Evolutionary conservation across 2,888 invertebrate species (phyloP).

Genomic region (Nomada goodeniana): DNA sequence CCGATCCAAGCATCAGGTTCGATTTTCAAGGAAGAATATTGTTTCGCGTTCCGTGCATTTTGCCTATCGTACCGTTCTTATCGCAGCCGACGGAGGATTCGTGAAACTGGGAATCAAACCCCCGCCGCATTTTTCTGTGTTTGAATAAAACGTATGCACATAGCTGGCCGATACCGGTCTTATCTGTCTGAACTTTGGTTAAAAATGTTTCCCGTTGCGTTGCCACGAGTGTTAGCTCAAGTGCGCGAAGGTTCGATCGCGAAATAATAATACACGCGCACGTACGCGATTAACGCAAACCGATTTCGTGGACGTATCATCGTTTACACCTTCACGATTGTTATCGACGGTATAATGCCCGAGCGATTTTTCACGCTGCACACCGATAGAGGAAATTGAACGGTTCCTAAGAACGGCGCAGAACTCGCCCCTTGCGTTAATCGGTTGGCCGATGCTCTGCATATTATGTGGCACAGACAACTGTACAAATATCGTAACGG

Average conservation of each 20-base stretch:
- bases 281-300: slow-evolving; percentile 1
- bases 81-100: slow-evolving; percentile 33
- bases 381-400: not conserved
- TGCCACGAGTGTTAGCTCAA: slow-evolving; percentile 53
- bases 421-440: slow-evolving; percentile 4
- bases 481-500: slow-evolving; percentile 59
- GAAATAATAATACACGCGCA: slow-evolving; percentile 32
- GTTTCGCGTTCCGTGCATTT: not conserved
- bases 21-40: not conserved
- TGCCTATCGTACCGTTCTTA: slow-evolving; percentile 24
- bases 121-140: slow-evolving; percentile 5
- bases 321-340: not conserved
- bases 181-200: slow-evolving; percentile 46
- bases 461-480: slow-evolving; percentile 48
- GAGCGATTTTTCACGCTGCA: not conserved
- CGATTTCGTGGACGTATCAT: slow-evolving; percentile 29
- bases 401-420: slow-evolving; percentile 1
- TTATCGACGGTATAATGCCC: not conserved
- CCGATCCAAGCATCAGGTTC: not conserved
- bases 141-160: slow-evolving; percentile 27
- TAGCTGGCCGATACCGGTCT: slow-evolving; percentile 20
- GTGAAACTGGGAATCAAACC: slow-evolving; percentile 36
- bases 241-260: slow-evolving; percentile 29
- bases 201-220: slow-evolving; percentile 23
- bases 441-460: slow-evolving; percentile 7